These are phyloP conservation scores for Antedon mediterranea DNA, from an alignment of 53 echinoderm and acorn worm species.

Conservation along the genomic window DNA sequence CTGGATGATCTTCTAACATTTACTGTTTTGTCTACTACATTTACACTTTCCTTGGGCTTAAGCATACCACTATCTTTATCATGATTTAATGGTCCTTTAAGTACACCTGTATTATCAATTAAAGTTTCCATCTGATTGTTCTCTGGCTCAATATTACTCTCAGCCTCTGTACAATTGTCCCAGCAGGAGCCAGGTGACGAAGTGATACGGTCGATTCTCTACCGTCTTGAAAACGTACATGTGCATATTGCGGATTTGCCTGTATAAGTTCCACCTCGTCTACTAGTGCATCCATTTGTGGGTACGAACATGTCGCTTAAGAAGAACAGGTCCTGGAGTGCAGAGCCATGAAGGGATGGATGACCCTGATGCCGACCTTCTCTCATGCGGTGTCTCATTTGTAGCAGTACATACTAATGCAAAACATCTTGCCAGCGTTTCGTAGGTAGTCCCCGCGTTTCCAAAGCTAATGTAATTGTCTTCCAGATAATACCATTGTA, in stretches of 20 bases:
- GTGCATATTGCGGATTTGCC: conserved; percentile 18
- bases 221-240: conserved; percentile 15
- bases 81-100: background rate
- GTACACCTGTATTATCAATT: background rate
- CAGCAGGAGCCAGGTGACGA: conserved; percentile 13
- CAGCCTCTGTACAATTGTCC: background rate
- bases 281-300: conserved; percentile 9
- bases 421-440: conserved; percentile 17
- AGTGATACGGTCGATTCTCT: conserved; percentile 16
- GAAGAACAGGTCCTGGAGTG: conserved; percentile 10
- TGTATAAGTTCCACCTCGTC: conserved; percentile 8
- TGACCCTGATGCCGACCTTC: conserved; percentile 6
- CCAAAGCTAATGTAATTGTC: conserved; percentile 16
- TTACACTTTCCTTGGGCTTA: background rate
- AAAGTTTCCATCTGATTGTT: background rate
- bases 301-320: too few relatives aligned
- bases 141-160: background rate
- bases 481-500: conserved; percentile 19
- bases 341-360: conserved; percentile 8
- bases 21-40: background rate
- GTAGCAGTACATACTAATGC: conserved; percentile 15
- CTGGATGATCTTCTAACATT: background rate
- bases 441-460: conserved; percentile 13
- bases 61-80: background rate
- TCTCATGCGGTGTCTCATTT: conserved; percentile 13